Evolutionary conservation across 2,113 vertebrate genomes (phyloP).

Genomic region (Ranitomeya imitator): DNA sequence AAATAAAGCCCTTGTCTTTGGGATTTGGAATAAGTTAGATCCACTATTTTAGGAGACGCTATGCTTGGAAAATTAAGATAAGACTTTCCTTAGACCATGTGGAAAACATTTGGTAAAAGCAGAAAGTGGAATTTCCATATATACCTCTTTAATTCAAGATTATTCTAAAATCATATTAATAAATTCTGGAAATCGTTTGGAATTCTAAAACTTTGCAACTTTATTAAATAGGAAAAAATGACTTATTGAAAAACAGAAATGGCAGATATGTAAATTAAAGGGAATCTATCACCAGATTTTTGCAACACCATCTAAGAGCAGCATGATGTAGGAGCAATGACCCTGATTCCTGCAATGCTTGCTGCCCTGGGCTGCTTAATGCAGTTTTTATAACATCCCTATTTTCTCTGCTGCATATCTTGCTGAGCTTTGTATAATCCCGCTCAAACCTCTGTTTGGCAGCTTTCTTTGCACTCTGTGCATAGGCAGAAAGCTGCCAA

Average conservation of each 20-base stretch:
- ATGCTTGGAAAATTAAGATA: slow-evolving; percentile 35
- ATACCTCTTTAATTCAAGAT: slow-evolving; percentile 8
- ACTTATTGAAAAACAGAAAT: background rate
- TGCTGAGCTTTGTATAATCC: no score
- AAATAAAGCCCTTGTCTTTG: background rate
- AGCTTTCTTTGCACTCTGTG: no score
- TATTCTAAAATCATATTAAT: background rate
- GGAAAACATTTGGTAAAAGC: slow-evolving; percentile 18
- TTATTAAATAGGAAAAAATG: background rate
- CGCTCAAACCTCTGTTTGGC: no score
- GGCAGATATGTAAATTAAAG: no score
- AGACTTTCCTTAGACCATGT: slow-evolving; percentile 9
- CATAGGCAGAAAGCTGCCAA: no score
- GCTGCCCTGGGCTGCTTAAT: no score
- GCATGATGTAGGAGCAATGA: no score
- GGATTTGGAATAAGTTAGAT: background rate
- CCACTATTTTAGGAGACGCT: background rate
- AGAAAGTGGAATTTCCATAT: slow-evolving; percentile 23
- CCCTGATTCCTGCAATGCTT: no score
- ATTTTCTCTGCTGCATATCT: no score
- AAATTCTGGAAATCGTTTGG: background rate
- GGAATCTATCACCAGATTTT: no score
- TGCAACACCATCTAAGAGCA: no score
- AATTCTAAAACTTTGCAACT: background rate
- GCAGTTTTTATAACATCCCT: no score